phyloP scores from a whole-genome alignment of 37 sponge, comb jelly and placozoan species.

The Hormiphora californensis region DNA sequence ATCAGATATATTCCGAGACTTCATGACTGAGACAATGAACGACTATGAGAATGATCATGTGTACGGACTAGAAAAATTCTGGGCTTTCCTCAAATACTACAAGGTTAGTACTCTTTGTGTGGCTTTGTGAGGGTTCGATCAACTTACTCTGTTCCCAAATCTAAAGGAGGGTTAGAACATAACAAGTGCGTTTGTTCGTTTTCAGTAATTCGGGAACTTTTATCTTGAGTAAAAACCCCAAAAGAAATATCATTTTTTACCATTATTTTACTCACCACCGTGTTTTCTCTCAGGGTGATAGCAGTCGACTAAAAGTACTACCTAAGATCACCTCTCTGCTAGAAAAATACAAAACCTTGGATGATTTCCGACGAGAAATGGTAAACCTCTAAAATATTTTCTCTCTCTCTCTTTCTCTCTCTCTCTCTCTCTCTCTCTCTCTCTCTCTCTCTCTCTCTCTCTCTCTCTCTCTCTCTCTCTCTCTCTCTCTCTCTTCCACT shows the following conservation, averaged over 20 bases:
- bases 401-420: too few species aligned
- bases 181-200: too few species aligned
- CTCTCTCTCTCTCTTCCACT: too few species aligned
- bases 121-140: slow-evolving; percentile 58
- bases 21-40: slow-evolving; percentile 81
- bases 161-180: slow-evolving; percentile 59
- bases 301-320: slow-evolving; percentile 16
- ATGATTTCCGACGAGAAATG: slow-evolving; percentile 78
- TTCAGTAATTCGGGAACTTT: too few species aligned
- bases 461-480: too few species aligned
- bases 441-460: too few species aligned
- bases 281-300: slow-evolving; percentile 52
- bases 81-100: slow-evolving; percentile 98
- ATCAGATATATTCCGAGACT: slow-evolving; percentile 76
- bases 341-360: slow-evolving; percentile 74
- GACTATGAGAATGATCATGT: slow-evolving; percentile 75
- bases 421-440: too few species aligned
- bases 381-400: too few species aligned
- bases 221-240: too few species aligned
- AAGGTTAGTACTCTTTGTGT: slow-evolving; percentile 61
- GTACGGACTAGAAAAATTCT: slow-evolving; percentile 98
- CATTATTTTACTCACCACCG: too few species aligned
- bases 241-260: too few species aligned
- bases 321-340: slow-evolving; percentile 52
- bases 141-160: slow-evolving; percentile 58